Evolutionary conservation across 2,797 vertebrate genomes (phyloP), one percentile per base, ranked within the genome.

Genomic region (Nyctibius grandis): DNA sequence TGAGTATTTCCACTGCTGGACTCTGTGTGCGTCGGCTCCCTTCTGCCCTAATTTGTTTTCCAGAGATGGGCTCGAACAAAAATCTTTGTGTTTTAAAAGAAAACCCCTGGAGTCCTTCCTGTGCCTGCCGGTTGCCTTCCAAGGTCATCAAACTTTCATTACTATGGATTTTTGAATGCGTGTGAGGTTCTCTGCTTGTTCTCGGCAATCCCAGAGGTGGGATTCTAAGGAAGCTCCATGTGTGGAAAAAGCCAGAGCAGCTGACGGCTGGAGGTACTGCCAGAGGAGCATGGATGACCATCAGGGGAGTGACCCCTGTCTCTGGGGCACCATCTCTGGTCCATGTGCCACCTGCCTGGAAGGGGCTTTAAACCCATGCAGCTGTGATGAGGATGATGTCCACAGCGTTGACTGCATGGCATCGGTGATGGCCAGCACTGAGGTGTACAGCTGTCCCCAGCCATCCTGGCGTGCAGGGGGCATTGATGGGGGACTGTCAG

Each of bases 121-220:
- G 19, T 26, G 81, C 92, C 65, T 95, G 77, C 70, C 0, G 0
- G 11, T 94, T 95, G 77, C 74, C 63, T 95, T 74, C 88, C 92
- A 96, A 96, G 93, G 95, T 96, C 81, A 95, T 95, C 80, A 96
- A 82, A 91, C 51, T 92, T 96, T 85, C 45, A 94, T 93, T 60
- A 82, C 84, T 93, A 33, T 95, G 85, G 95, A 77, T 93, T 96
- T 96, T 94, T 74, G 75, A 89, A 85, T 56, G 70, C 12, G 0
- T 29, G 42, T 11, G 77, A 86, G 85, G 61, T 78, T 94, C 65
- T 91, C 0, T 0, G 48, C 77, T 83, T 53, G 40, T 91, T 74
- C 72, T 72, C 6, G 1, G 26, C 65, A 38, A 1, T 95, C 86
- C 77, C 80, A 42, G 77, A 72, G 29, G 50, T 72, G 87, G 54